phyloP scores from a whole-genome alignment of 2,113 vertebrate genomes.

The Clarias magur region DNA sequence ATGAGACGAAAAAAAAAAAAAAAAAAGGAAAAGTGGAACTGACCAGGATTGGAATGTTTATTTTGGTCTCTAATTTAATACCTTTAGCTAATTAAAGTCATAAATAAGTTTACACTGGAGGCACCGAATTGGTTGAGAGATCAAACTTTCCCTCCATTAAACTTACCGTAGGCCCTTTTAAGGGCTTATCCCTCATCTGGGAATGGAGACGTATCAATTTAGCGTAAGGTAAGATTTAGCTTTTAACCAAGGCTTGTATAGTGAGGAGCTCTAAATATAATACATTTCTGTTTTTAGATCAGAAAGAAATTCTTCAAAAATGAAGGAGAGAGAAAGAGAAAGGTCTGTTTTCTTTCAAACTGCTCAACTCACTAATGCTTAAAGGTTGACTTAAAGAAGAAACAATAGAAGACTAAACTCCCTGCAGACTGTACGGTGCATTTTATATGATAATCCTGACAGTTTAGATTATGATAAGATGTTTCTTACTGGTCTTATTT shows the following conservation, averaged over 20 bases:
- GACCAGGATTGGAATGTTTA: conserved; percentile 12
- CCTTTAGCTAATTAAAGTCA: conserved; percentile 7
- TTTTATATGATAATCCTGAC: not conserved
- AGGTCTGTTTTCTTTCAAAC: not conserved
- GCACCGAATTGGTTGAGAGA: not conserved
- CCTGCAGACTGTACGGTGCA: not conserved
- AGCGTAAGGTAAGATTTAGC: no score
- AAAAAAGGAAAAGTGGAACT: conserved; percentile 5
- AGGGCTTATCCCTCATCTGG: not conserved
- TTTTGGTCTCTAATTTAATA: conserved; percentile 13
- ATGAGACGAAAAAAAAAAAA: no score
- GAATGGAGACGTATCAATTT: not conserved
- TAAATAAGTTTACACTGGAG: conserved; percentile 4
- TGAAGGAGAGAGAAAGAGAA: not conserved
- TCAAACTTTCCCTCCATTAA: conserved; percentile 20
- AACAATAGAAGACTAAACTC: not conserved
- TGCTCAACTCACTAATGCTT: not conserved
- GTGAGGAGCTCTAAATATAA: not conserved
- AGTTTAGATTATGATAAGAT: not conserved
- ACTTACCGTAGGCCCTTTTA: not conserved
- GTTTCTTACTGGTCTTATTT: not conserved
- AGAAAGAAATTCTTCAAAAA: not conserved
- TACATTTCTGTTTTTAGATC: not conserved
- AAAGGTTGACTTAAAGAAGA: not conserved
- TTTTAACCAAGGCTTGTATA: not conserved